These are phyloP conservation scores for Troides oblongomaculatus DNA, from an alignment of 2,888 invertebrate genomes.

Conservation along the genomic window DNA sequence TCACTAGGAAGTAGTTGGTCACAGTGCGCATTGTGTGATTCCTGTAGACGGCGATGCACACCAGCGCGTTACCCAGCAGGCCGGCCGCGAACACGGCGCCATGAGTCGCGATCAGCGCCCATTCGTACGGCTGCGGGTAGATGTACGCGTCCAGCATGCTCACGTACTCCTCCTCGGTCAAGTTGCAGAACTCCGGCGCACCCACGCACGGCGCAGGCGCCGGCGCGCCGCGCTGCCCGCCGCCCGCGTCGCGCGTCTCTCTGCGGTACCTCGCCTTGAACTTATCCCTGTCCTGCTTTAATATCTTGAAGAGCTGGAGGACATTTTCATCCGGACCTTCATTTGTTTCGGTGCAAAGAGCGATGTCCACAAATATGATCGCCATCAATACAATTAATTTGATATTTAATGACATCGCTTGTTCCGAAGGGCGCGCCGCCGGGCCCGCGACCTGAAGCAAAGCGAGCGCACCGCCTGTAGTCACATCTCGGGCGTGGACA, in stretches of 20 bases:
- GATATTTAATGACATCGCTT: too few relatives aligned
- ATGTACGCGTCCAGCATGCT: conserved; percentile 82
- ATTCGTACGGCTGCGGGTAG: conserved; percentile 86
- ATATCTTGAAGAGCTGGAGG: too few relatives aligned
- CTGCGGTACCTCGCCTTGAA: too few relatives aligned
- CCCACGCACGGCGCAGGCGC: conserved; percentile 56
- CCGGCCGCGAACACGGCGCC: conserved; percentile 88
- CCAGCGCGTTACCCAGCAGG: conserved; percentile 91
- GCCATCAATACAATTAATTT: too few relatives aligned
- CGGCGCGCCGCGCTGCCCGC: neutral
- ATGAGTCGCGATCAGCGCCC: conserved; percentile 88
- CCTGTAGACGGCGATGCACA: conserved; percentile 92
- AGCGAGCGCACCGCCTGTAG: too few relatives aligned
- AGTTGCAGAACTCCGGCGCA: conserved; percentile 66
- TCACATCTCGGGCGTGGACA: too few relatives aligned
- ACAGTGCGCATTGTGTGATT: conserved; percentile 94
- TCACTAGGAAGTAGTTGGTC: conserved; percentile 95
- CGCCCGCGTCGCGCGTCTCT: neutral
- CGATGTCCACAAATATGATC: too few relatives aligned
- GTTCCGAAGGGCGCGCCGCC: too few relatives aligned
- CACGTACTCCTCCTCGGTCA: conserved; percentile 80
- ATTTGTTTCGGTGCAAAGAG: too few relatives aligned
- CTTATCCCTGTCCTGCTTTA: too few relatives aligned
- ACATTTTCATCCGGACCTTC: too few relatives aligned
- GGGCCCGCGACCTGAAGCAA: too few relatives aligned